Conservation (phyloP, 2,113 vertebrate species). For the Lophotis ruficrista region DNA sequence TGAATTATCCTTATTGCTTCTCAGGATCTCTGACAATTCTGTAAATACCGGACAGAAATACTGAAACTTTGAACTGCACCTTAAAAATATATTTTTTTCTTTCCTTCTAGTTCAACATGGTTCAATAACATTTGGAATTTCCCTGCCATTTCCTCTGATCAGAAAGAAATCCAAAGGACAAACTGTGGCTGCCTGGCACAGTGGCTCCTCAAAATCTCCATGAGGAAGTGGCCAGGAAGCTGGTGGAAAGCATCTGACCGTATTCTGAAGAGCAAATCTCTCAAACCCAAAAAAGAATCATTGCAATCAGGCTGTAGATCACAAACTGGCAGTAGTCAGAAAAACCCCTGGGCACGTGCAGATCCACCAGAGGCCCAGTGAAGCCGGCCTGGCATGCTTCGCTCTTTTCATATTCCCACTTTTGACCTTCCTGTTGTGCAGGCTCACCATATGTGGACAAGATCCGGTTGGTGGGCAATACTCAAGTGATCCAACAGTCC, state of each 20-base stretch:
- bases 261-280: background rate
- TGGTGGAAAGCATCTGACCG: fast-evolving
- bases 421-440: background rate
- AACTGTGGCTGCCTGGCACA: background rate
- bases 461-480: fast-evolving
- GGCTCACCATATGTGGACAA: fast-evolving
- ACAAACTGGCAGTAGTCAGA: background rate
- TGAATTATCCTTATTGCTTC: slow-evolving; percentile 11
- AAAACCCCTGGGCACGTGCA: fast-evolving
- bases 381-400: fast-evolving
- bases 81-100: background rate
- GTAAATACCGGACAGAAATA: background rate
- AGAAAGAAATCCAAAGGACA: background rate
- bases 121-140: background rate
- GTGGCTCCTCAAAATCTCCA: background rate
- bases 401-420: background rate
- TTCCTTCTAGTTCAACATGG: fast-evolving
- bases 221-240: background rate
- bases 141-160: background rate
- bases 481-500: background rate
- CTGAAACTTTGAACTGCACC: background rate
- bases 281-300: fast-evolving
- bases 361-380: background rate
- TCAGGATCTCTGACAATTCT: background rate
- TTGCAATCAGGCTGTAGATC: background rate